Base-by-base conservation (phyloP, 2,113 vertebrate species). In the Porphyrio hochstetteri region DNA sequence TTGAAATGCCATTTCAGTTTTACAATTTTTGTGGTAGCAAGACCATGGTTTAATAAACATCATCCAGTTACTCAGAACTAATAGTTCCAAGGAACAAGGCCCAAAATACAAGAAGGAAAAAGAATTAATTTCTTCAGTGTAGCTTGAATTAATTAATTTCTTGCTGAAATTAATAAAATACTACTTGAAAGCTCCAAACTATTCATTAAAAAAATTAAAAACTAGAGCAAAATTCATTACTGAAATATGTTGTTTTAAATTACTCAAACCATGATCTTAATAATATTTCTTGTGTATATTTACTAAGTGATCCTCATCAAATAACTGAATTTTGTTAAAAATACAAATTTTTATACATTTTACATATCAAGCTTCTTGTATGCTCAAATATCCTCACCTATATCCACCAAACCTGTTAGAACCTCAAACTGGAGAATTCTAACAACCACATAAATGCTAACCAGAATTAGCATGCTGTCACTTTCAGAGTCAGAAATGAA, bases 101-200 rank as follows among this genome's bases (percentile, higher is more conserved):
- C 10, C 29, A 67, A 53, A 95, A 85, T 29, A 88, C 5, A 81
- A 68, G 68, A 77, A 56, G 5, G 10, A 94, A 91, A 91, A 72
- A 3, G 2, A 91, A 89, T 82, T 91, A 9, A 74, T 90, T 95
- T 93, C 40, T 70, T 94, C 57, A 82, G 28, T 55, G 46, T 13
- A 79, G 63, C n/a, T 48, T 86, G 55, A 95, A 83, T 90, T 94
- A 93, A 94, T 94, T 86, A 91, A 91, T 89, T 92, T 10, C 33
- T 67, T 89, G 60, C 42, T 42, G 31, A 4, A 92, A 95, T 88
- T 88, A 92, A 97, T 88, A 71, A 92, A 65, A 42, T 83, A 40
- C 64, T 83, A 82, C 20, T 82, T 86, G 68, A 94, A 92, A 68
- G 71, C 92, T 86, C 61, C 86, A 90, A 90, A 59, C 40, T 69